Evolutionary conservation across 2,113 vertebrate genomes (phyloP).

Genomic region (Heterocephalus glaber): DNA sequence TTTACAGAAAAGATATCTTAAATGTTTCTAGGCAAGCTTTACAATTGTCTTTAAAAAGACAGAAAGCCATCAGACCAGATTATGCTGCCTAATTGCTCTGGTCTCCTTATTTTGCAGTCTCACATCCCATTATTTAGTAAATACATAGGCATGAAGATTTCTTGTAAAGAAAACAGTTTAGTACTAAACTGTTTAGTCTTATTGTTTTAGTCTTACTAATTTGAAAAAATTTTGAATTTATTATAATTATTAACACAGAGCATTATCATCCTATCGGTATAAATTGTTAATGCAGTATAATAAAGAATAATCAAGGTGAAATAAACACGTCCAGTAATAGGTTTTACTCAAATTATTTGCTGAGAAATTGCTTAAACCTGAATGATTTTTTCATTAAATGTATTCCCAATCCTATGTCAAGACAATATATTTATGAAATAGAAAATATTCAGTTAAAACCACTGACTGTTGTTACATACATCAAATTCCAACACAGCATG

Average conservation of each 20-base stretch:
- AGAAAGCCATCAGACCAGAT: neutral
- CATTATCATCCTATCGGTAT: conserved; percentile 68
- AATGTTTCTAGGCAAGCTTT: neutral
- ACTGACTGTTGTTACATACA: neutral
- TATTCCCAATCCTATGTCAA: conserved; percentile 50
- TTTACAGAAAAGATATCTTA: neutral
- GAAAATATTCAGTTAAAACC: conserved; percentile 38
- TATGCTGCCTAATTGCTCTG: neutral
- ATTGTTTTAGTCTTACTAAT: conserved; percentile 61
- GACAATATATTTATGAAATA: conserved; percentile 33
- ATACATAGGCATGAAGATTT: conserved; percentile 27
- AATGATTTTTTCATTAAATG: conserved; percentile 61
- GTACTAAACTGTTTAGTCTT: no score
- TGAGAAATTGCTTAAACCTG: conserved; percentile 47
- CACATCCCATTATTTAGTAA: conserved; percentile 44
- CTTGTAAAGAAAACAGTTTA: no score
- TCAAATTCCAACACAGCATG: conserved; percentile 26
- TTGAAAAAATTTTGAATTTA: conserved; percentile 45
- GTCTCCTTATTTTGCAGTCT: conserved; percentile 52
- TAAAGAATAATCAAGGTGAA: conserved; percentile 67
- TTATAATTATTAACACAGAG: conserved; percentile 39
- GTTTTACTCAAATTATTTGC: conserved; percentile 59
- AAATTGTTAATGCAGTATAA: conserved; percentile 52
- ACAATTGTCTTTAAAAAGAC: neutral
- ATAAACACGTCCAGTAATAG: conserved; percentile 58